Evolutionary conservation across 2,888 invertebrate species (phyloP), one percentile per base, ranked within the genome.

Genomic region (Tetranychus piercei): DNA sequence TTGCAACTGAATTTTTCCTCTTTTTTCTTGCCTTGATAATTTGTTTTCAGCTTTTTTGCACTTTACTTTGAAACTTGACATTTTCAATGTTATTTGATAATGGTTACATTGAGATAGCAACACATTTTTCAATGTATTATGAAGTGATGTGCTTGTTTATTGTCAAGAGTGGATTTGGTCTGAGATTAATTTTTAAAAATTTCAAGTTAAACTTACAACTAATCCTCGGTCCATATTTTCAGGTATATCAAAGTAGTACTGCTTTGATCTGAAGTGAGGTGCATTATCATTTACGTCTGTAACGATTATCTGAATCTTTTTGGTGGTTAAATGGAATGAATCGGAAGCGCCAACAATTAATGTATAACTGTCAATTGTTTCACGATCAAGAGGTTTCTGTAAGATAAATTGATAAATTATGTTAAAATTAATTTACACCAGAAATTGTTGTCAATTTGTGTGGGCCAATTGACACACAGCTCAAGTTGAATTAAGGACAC

Each of bases 201-300:
- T 6, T 9, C 7, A 44, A 20, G n/a, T 11, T 44, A 18, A 44
- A 75, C 76, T 71, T 74, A 95, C 89, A 77, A 89, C 78, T 75
- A 89, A 88, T 76, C 94, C 94, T 73, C 92, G 86, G 20, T 87
- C 87, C 64, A 92, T 90, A 82, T 93, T 91, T 83, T 95, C 95
- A 1, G 90, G 87, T 76, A 95, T 89, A 83, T 92, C 92, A 84
- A 94, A 92, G 72, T 92, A 92, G 83, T 94, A 95, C 4, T 90
- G 90, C 78, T 87, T 87, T 81, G 91, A 90, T 79, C 89, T 87
- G 84, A 94, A 95, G 34, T 75, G 73, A 18, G 96, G 95, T 20
- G 91, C 90, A 82, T 95, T 95, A 86, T 96, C 96, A 83, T 96
- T 96, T 75, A 92, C 91, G 82, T 95, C 95, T 34, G 89, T 89